A percentile compares a stretch with the other conserved stretches of the same genome.
Evolutionary conservation across 2,797 vertebrate genomes (phyloP).

Genomic region (Acanthurus leucopareius): DNA sequence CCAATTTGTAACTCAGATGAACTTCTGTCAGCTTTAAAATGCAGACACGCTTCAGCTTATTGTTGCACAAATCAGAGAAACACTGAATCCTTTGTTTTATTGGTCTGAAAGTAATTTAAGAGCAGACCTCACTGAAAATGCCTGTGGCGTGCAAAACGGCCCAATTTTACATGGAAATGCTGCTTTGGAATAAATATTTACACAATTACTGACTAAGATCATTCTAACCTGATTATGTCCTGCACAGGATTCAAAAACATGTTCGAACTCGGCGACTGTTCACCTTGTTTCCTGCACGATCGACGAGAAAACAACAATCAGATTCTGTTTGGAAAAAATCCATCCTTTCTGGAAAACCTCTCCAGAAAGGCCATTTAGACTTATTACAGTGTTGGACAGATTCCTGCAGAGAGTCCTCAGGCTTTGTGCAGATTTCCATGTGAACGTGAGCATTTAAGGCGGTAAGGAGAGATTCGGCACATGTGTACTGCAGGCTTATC

Average conservation of each 20-base stretch:
- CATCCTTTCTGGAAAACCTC: slow-evolving; percentile 39
- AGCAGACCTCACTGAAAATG: not conserved
- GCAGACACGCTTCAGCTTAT: no score
- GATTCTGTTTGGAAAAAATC: slow-evolving; percentile 30
- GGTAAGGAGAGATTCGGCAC: slow-evolving; percentile 11
- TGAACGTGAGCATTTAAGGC: slow-evolving; percentile 20
- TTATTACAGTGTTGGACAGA: slow-evolving; percentile 19
- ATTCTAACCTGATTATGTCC: not conserved
- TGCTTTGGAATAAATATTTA: not conserved
- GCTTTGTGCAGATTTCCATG: slow-evolving; percentile 40
- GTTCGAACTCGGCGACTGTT: not conserved
- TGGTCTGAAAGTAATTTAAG: slow-evolving; percentile 13
- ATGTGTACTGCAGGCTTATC: slow-evolving; percentile 54
- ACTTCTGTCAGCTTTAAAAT: not conserved
- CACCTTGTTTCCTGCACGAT: slow-evolving; percentile 6
- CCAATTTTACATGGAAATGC: not conserved
- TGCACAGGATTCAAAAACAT: not conserved
- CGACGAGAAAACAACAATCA: slow-evolving; percentile 8
- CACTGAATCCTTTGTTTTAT: not conserved
- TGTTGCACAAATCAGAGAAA: not conserved
- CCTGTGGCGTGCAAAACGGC: not conserved
- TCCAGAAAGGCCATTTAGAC: slow-evolving; percentile 28
- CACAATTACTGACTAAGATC: not conserved
- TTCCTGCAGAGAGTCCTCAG: slow-evolving; percentile 19
- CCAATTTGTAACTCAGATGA: not conserved